These are phyloP conservation scores for Falcaria lacertinaria DNA, from an alignment of 2,888 invertebrate species.

Conservation along the genomic window DNA sequence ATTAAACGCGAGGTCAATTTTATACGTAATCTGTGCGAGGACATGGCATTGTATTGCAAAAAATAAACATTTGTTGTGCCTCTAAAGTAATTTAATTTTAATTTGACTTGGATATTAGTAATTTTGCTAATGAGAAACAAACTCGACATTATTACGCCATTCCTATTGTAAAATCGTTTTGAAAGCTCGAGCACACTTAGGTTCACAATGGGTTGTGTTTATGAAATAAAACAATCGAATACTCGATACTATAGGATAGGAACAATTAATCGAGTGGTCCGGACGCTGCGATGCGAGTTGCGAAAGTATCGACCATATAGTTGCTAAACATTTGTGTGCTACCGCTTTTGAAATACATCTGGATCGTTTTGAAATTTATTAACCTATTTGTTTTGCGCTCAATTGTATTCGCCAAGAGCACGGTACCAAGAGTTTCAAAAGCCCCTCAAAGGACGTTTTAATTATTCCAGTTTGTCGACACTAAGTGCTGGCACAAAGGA, in stretches of 20 bases:
- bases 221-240: conserved; percentile 63
- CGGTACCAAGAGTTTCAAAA: conserved; percentile 56
- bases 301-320: conserved; percentile 65
- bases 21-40: conserved; percentile 56
- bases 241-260: conserved; percentile 57
- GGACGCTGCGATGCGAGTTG: conserved; percentile 71
- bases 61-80: conserved; percentile 39
- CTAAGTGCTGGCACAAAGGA: conserved; percentile 55
- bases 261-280: conserved; percentile 77
- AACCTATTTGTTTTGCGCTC: conserved; percentile 71
- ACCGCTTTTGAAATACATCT: conserved; percentile 75
- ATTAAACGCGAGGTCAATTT: conserved; percentile 51
- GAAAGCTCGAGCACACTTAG: conserved; percentile 20
- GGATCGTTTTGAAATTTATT: conserved; percentile 79
- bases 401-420: conserved; percentile 51
- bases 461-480: conserved; percentile 55
- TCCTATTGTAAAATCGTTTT: conserved; percentile 25
- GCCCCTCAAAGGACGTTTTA: conserved; percentile 60
- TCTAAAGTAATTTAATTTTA: conserved; percentile 19
- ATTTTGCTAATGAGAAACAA: conserved; percentile 13
- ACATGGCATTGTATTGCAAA: conserved; percentile 46
- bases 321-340: conserved; percentile 73
- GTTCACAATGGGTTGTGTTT: conserved; percentile 40
- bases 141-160: conserved; percentile 23
- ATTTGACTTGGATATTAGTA: neutral